phyloP scores from a whole-genome alignment of 2,888 invertebrate genomes.

The Reticulitermes lucifugus region DNA sequence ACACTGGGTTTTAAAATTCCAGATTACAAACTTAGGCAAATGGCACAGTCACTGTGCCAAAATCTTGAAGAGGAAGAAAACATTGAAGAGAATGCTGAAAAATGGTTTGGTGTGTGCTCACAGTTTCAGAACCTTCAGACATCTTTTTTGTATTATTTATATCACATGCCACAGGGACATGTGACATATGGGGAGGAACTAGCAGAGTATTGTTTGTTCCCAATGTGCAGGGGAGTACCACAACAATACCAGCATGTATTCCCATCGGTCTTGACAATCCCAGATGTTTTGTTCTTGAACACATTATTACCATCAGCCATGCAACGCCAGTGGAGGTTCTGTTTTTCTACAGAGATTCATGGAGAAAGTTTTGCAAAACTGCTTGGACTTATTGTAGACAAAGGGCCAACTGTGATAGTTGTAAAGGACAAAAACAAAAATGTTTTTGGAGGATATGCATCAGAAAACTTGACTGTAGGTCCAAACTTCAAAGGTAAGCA shows the following conservation, averaged over 20 bases:
- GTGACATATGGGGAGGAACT: neutral
- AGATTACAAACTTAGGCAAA: slow-evolving; percentile 2
- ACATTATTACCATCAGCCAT: slow-evolving; percentile 80
- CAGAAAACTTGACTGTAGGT: slow-evolving; percentile 79
- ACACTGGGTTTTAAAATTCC: neutral
- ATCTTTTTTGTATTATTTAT: slow-evolving; percentile 40
- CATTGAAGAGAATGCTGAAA: slow-evolving; percentile 1
- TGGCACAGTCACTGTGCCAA: slow-evolving; percentile 42
- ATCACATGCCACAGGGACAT: neutral
- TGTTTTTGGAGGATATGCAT: slow-evolving; percentile 92
- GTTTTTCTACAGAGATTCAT: slow-evolving; percentile 88
- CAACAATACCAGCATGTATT: neutral
- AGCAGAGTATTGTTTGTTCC: slow-evolving; percentile 28
- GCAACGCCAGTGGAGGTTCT: slow-evolving; percentile 85
- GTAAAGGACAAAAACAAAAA: slow-evolving; percentile 84
- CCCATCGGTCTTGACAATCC: slow-evolving; percentile 68
- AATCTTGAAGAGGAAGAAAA: slow-evolving; percentile 27
- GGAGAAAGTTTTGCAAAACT: slow-evolving; percentile 92
- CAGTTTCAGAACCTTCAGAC: slow-evolving; percentile 44
- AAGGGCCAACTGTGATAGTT: slow-evolving; percentile 86
- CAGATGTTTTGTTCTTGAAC: slow-evolving; percentile 85
- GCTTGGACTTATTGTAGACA: slow-evolving; percentile 79
- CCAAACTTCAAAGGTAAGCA: slow-evolving; percentile 79
- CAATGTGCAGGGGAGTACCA: slow-evolving; percentile 38
- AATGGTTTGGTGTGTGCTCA: slow-evolving; percentile 43